Evolutionary conservation across 2,797 vertebrate species (phyloP), one percentile per base, ranked within the genome.

Genomic region (Diceros bicornis): DNA sequence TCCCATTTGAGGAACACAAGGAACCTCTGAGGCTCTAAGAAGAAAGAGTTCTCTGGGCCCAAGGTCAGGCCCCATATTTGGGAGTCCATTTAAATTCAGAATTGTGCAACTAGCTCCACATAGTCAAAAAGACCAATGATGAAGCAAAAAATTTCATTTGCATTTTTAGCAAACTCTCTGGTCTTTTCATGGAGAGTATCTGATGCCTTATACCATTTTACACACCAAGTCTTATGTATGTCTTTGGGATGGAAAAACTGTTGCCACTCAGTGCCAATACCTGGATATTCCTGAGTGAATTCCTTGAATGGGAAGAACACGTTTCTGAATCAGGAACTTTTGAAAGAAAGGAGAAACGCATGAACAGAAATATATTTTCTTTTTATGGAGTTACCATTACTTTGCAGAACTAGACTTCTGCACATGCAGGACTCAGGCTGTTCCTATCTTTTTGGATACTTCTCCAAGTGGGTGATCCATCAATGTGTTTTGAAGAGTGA

Each of bases 321-420:
- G 74, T 64, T 72, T 93, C 27, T 89, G 21, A 91, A 93, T 81
- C 29, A 47, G 52, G 55, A 69, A 79, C 29, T 68, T 96, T 84
- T 69, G 59, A 66, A 68, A 52, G 37, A 86, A 75, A 94, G 41
- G 21, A 55, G 52, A 85, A n/a, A 75, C 32, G 23, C 47, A 32
- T 34, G 61, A 82, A 75, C 59, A 91, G 17, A 91, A 59, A 59
- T 34, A 18, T 34, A 29, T 87, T 87, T 83, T 91, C 68, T 97
- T 52, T 57, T 86, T 85, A 29, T 37, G 32, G 44, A 34, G 17
- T 75, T 68, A 20, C 11, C 21, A 1, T 55, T 55, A 96, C 44
- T 83, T 75, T 81, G 59, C 18, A 71, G 59, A 37, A 32, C 55
- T 68, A 66, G 29, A 23, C 6, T 64, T 91, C 81, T 17, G 16